Evolutionary conservation across 2,888 invertebrate genomes (phyloP), one percentile per base, ranked within the genome.

Genomic region (Trisateles emortualis): DNA sequence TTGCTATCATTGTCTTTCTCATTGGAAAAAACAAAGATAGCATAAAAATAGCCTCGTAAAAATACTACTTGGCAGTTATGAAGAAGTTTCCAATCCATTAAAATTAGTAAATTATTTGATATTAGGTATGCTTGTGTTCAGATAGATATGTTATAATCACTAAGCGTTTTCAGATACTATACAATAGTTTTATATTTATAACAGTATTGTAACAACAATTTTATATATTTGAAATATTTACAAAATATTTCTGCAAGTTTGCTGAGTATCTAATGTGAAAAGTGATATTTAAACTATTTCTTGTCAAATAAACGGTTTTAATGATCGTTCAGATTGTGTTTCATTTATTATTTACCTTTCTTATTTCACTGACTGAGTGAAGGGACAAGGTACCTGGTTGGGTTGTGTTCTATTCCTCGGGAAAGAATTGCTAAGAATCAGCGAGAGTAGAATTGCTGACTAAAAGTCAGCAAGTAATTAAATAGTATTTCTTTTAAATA

Each of bases 261-360:
- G 74, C 64, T 74, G 74, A 71, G 78, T 75, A 72, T 78, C 64
- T 76, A 74, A 72, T 78, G 78, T 81, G 73, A 82, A 69, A 85
- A 84, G 81, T 84, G 83, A 85, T 86, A 84, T 87, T 83, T 83
- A 84, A 80, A 84, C 79, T 82, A 81, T 84, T 83, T 84, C 85
- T 81, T 83, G 84, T 86, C 81, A 81, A 86, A 86, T 87, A 87
- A 84, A 86, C 82, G 84, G 79, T 86, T 81, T 78, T 66, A 71
- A 68, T 76, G 75, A 82, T 88, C 85, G 86, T 86, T 77, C 13
- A 30, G 9, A 33, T 53, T 52, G 68, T 72, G 71, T 74, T 71
- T 76, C 56, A 69, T 70, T 64, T 43, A 39, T 53, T 33, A 16
- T 16, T n/a, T 26, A 32, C 19, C 19, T 36, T 16, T 14, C 16